Percentiles rank a stretch among this genome's conserved stretches.
phyloP scores from a whole-genome alignment of 1,140 invertebrate species.

The Teleogryllus occipitalis region DNA sequence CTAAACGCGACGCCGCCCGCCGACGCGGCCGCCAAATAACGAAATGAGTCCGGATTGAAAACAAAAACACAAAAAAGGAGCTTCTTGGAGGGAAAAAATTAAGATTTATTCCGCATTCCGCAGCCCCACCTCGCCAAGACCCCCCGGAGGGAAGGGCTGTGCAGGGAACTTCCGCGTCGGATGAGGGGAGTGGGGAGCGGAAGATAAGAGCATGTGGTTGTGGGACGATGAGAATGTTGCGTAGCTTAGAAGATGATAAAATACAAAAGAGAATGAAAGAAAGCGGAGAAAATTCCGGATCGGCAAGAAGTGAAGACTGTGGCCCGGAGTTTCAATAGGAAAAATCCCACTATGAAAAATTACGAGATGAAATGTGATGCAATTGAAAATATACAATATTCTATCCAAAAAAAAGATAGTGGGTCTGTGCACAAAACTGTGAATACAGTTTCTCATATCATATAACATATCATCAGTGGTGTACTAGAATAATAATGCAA shows the following conservation, averaged over 20 bases:
- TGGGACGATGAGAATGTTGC: background rate
- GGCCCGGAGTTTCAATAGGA: too few species aligned
- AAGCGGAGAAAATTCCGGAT: background rate
- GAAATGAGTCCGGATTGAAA: background rate
- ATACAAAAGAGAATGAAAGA: background rate
- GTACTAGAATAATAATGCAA: too few species aligned
- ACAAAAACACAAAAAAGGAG: background rate
- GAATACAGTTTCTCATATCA: too few species aligned
- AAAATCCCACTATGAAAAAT: too few species aligned
- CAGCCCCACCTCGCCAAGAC: background rate
- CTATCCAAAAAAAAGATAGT: too few species aligned
- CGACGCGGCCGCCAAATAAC: background rate
- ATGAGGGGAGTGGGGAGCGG: too few species aligned
- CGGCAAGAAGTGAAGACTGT: background rate
- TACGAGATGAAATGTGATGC: too few species aligned
- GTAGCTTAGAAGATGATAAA: background rate
- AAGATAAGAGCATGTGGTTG: too few species aligned
- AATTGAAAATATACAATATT: too few species aligned
- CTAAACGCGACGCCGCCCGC: background rate
- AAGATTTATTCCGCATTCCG: background rate
- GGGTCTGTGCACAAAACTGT: too few species aligned
- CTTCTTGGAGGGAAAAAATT: background rate
- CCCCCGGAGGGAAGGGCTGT: too few species aligned
- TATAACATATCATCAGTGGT: too few species aligned
- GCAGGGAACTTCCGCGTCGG: background rate